A percentile compares a stretch with the other conserved stretches of the same genome.
phyloP scores from a whole-genome alignment of 2,797 vertebrate genomes.

The Megalops cyprinoides region DNA sequence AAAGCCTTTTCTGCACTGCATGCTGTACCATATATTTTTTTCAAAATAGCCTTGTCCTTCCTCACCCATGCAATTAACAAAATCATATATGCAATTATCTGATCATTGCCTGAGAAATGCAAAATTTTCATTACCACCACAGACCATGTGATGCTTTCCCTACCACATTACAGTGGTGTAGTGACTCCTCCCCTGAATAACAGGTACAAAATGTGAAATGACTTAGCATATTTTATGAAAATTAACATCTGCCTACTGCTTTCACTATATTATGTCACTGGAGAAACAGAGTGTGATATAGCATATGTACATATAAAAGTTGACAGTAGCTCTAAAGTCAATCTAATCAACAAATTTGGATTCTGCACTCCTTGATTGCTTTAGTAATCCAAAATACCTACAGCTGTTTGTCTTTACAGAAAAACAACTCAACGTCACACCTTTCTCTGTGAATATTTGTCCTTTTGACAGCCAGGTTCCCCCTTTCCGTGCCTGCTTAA shows the following conservation, averaged over 20 bases:
- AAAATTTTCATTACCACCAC: not conserved
- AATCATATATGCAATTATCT: not conserved
- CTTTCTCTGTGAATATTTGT: not conserved
- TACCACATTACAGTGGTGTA: not conserved
- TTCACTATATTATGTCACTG: too few species aligned
- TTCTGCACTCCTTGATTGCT: not conserved
- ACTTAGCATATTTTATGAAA: not conserved
- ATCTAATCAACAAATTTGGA: not conserved
- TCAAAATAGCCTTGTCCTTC: not conserved
- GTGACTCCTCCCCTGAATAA: not conserved
- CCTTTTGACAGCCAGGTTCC: not conserved
- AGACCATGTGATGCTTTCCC: not conserved
- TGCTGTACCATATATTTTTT: too few species aligned
- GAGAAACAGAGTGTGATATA: too few species aligned
- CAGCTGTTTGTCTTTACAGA: not conserved
- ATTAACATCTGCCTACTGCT: not conserved
- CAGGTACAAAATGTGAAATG: not conserved
- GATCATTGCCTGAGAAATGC: not conserved
- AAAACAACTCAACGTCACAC: not conserved
- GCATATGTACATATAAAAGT: too few species aligned
- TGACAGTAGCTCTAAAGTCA: not conserved
- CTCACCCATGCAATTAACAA: not conserved
- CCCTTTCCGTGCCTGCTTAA: not conserved
- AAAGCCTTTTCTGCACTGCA: not conserved
- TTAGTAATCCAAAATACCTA: not conserved